A percentile compares a stretch with the other conserved stretches of the same genome.
Conservation (phyloP, 2,113 vertebrate genomes). For the Eleginops maclovinus region DNA sequence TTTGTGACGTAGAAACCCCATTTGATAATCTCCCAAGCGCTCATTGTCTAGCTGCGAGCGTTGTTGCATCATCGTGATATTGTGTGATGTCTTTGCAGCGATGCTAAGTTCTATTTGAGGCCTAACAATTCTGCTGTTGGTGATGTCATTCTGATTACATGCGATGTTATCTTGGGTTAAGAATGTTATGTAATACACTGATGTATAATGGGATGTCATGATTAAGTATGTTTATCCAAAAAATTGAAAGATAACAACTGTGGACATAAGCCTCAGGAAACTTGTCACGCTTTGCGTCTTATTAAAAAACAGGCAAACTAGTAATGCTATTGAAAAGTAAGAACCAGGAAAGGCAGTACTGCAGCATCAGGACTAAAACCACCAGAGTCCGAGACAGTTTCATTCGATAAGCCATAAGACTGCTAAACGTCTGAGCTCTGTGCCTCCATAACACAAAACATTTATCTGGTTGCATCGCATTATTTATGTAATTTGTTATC, state of each 20-base stretch:
- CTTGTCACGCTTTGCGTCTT: not conserved
- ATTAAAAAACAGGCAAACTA: too few relatives aligned
- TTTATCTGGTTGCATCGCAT: too few relatives aligned
- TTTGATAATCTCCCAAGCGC: constrained; percentile 28
- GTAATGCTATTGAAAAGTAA: too few relatives aligned
- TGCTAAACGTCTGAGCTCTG: too few relatives aligned
- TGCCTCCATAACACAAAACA: too few relatives aligned
- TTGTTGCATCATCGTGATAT: constrained; percentile 9
- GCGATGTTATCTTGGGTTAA: constrained; percentile 4
- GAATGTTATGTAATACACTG: constrained; percentile 43
- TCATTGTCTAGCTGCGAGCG: not conserved
- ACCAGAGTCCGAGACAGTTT: too few relatives aligned
- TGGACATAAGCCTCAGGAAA: not conserved
- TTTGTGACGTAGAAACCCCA: constrained; percentile 18
- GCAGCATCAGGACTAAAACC: too few relatives aligned
- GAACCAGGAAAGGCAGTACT: too few relatives aligned
- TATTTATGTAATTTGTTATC: too few relatives aligned
- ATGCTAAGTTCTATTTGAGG: not conserved
- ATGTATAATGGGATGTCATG: constrained; percentile 19
- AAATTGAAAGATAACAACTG: not conserved
- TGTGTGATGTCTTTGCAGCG: not conserved
- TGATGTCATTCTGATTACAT: constrained; percentile 22
- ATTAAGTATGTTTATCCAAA: not conserved
- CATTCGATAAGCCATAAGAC: too few relatives aligned
- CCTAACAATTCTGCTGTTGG: constrained; percentile 9